Conservation (phyloP, 2,888 invertebrate species). For the Hoplodrina ambigua region DNA sequence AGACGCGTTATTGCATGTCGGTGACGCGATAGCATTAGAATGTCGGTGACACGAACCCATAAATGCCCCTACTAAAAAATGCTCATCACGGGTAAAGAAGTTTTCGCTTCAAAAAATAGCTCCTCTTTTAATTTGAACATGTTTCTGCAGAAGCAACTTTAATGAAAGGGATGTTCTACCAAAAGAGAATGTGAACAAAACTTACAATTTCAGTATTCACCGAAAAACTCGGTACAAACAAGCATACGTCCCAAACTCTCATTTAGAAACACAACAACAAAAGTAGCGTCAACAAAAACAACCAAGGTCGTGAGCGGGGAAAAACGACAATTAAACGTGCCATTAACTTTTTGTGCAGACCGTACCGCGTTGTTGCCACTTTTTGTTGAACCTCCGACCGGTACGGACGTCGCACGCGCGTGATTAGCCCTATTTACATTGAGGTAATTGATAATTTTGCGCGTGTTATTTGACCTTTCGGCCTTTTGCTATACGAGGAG, state of each 20-base stretch:
- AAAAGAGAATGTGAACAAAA: conserved; percentile 21
- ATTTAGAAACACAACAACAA: conserved; percentile 54
- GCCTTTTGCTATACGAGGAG: not conserved
- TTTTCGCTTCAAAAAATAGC: too few relatives aligned
- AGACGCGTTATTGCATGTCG: too few relatives aligned
- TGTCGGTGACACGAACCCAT: too few relatives aligned
- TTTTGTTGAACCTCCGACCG: conserved; percentile 49
- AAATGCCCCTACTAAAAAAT: too few relatives aligned
- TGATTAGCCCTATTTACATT: conserved; percentile 47
- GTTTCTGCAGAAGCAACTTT: not conserved
- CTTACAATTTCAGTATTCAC: conserved; percentile 35
- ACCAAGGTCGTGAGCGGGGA: conserved; percentile 63
- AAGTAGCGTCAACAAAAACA: conserved; percentile 65
- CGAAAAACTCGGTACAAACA: conserved; percentile 17
- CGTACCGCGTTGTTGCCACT: conserved; percentile 56
- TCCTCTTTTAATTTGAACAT: conserved; percentile 1
- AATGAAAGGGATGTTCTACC: not conserved
- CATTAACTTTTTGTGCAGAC: conserved; percentile 72
- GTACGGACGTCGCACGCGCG: conserved; percentile 18
- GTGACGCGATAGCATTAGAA: too few relatives aligned
- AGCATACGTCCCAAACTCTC: conserved; percentile 22
- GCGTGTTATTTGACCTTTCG: conserved; percentile 14
- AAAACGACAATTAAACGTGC: conserved; percentile 74
- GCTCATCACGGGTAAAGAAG: too few relatives aligned
- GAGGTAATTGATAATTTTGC: conserved; percentile 51